Conservation (phyloP, 1,140 invertebrate species). For the Ips typographus region DNA sequence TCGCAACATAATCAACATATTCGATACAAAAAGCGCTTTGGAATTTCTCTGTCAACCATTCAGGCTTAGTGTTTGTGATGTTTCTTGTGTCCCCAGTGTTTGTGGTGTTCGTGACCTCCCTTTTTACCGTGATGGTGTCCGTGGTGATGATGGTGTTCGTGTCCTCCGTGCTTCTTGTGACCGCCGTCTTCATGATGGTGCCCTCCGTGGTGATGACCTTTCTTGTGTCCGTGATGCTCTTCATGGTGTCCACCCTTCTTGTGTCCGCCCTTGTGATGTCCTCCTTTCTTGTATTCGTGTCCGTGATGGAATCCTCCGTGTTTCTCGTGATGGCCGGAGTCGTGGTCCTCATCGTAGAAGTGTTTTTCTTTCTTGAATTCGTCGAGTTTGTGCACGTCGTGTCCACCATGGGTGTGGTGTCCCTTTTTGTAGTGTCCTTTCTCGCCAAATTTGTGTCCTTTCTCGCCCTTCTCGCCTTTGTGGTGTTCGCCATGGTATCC, state of each 20-base stretch:
- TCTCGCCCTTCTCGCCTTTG: conserved; percentile 66
- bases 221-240: conserved; percentile 62
- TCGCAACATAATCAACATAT: conserved; percentile 32
- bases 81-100: conserved; percentile 63
- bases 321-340: conserved; percentile 64
- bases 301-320: conserved; percentile 61
- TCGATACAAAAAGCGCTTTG: conserved; percentile 28
- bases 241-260: conserved; percentile 64
- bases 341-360: conserved; percentile 67
- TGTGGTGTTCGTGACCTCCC: conserved; percentile 65
- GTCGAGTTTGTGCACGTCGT: conserved; percentile 70
- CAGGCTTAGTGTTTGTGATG: conserved; percentile 35
- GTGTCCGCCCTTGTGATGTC: conserved; percentile 64
- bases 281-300: conserved; percentile 61
- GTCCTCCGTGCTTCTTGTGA: conserved; percentile 66
- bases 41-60: conserved; percentile 5
- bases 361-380: conserved; percentile 73
- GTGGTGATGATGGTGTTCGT: conserved; percentile 67
- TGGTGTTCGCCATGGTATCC: conserved; percentile 69
- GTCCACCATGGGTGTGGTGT: conserved; percentile 64
- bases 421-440: conserved; percentile 65
- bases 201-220: conserved; percentile 61
- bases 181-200: conserved; percentile 64
- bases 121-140: conserved; percentile 68
- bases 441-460: conserved; percentile 63